A percentile compares a stretch with the other conserved stretches of the same genome.
Evolutionary conservation across 2,888 invertebrate species (phyloP).

Genomic region (Neoaliturus tenellus): DNA sequence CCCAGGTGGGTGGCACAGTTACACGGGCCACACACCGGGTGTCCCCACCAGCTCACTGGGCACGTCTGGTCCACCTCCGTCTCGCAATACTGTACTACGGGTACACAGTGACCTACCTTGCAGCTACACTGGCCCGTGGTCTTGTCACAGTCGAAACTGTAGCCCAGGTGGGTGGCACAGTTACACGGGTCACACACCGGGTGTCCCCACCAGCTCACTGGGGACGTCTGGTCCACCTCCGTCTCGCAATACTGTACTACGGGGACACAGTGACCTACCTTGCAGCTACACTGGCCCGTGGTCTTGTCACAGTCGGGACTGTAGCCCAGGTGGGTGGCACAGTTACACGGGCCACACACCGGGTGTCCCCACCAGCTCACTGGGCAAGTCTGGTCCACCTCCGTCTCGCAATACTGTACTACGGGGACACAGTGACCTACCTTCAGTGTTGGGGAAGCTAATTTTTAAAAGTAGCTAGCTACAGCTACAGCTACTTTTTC

Average conservation of each 20-base stretch:
- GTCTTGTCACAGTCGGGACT: no score
- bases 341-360: no score
- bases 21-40: conserved; percentile 95
- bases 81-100: conserved; percentile 85
- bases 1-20: conserved; percentile 89
- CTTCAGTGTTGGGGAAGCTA: no score
- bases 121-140: conserved; percentile 92
- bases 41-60: conserved; percentile 97
- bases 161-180: conserved; percentile 89
- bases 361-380: no score
- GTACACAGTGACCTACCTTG: conserved; percentile 76
- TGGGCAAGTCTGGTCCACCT: no score
- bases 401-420: no score
- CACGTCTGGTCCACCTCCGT: conserved; percentile 83
- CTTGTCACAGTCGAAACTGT: conserved; percentile 94
- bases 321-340: no score
- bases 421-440: no score
- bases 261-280: no score
- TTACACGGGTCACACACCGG: conserved; percentile 96
- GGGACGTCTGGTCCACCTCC: conserved; percentile 84
- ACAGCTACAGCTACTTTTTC: no score
- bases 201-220: conserved; percentile 96
- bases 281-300: no score
- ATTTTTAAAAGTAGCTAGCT: no score
- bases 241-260: conserved; percentile 86